These are phyloP conservation scores for Apomyelois bistriatella DNA, from an alignment of 2,888 invertebrate species.

Conservation along the genomic window DNA sequence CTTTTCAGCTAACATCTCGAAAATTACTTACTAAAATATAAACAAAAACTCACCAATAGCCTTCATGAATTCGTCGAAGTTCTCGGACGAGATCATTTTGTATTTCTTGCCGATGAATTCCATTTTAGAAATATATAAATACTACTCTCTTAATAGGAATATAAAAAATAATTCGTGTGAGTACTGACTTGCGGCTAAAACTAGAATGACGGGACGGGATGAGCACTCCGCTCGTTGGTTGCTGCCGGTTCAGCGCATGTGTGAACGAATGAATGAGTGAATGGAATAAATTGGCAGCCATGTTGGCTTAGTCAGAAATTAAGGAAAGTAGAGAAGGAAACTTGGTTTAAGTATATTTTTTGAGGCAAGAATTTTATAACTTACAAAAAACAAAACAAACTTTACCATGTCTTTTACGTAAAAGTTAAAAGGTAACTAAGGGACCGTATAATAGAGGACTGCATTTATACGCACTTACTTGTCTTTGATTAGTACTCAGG, in stretches of 20 bases:
- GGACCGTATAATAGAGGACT: too few species aligned
- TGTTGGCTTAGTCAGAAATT: not conserved
- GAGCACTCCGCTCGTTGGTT: not conserved
- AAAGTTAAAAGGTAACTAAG: too few species aligned
- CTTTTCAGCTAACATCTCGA: conserved; percentile 30
- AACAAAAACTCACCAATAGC: conserved; percentile 84
- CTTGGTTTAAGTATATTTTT: not conserved
- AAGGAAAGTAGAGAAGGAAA: not conserved
- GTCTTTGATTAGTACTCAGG: too few species aligned
- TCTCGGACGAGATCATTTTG: conserved; percentile 88
- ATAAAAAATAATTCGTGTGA: conserved; percentile 28
- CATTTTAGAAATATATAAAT: conserved; percentile 49
- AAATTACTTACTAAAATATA: conserved; percentile 16
- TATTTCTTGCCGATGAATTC: conserved; percentile 86
- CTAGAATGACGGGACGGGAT: conserved; percentile 47
- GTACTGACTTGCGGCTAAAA: conserved; percentile 42
- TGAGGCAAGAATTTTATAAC: too few species aligned
- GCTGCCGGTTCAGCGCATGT: conserved; percentile 33
- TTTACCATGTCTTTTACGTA: too few species aligned
- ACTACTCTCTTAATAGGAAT: conserved; percentile 17
- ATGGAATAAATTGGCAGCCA: conserved; percentile 11
- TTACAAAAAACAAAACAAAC: too few species aligned
- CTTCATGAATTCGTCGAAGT: conserved; percentile 95
- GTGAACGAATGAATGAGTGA: conserved; percentile 35
- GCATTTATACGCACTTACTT: too few species aligned